phyloP scores from a whole-genome alignment of 1,140 invertebrate genomes.

The Pachypeltis micranthus region DNA sequence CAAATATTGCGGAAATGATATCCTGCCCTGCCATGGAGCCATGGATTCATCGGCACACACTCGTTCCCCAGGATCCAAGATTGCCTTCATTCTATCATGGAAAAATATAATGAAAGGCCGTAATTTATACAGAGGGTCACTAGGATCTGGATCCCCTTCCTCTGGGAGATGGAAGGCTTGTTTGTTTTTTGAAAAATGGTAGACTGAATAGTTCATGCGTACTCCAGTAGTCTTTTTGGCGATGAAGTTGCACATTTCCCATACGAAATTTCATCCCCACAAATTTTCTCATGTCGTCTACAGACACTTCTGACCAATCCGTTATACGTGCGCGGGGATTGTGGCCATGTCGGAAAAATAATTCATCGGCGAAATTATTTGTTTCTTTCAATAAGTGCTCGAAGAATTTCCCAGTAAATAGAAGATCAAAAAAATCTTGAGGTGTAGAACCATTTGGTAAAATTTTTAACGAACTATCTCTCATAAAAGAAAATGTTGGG shows the following conservation, averaged over 20 bases:
- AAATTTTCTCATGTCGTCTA: background rate
- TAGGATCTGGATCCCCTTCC: background rate
- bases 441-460: background rate
- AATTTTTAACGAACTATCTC: background rate
- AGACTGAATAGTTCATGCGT: background rate
- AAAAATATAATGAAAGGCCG: background rate
- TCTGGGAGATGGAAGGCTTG: background rate
- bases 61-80: slow-evolving; percentile 25
- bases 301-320: background rate
- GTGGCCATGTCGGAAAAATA: background rate
- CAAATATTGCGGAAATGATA: slow-evolving; percentile 35
- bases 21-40: slow-evolving; percentile 32
- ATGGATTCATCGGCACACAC: slow-evolving; percentile 34
- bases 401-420: background rate
- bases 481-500: background rate
- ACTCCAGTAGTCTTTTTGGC: background rate
- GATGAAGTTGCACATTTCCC: background rate
- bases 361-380: background rate
- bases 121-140: slow-evolving; percentile 12
- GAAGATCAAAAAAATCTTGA: background rate
- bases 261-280: background rate
- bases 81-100: slow-evolving; percentile 1
- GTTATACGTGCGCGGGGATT: background rate
- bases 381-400: background rate
- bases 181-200: background rate